Conservation (phyloP, 2,113 vertebrate genomes). For the Ariopsis seemanni region DNA sequence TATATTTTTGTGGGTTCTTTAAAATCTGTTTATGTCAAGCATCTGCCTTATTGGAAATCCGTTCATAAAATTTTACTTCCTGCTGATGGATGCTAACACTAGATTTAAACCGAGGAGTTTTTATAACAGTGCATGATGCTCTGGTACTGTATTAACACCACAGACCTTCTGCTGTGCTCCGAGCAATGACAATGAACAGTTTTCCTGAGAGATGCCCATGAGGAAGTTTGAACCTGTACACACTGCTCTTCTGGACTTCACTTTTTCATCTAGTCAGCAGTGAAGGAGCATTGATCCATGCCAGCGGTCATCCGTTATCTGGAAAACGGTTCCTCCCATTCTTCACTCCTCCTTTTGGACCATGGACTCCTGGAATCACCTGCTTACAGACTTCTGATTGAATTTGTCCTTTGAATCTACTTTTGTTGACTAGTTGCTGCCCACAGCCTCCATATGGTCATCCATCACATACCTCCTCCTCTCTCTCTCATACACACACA, state of each 20-base stretch:
- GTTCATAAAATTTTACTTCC: not conserved
- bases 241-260: not conserved
- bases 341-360: not conserved
- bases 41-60: not conserved
- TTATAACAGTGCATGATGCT: not conserved
- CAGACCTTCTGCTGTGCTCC: not conserved
- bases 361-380: not conserved
- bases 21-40: too few relatives aligned
- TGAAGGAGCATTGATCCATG: not conserved
- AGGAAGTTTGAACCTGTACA: not conserved
- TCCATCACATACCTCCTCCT: not conserved
- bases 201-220: not conserved
- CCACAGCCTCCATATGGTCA: not conserved
- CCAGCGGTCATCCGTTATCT: not conserved
- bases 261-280: not conserved
- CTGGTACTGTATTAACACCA: not conserved
- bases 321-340: not conserved
- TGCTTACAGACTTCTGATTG: not conserved
- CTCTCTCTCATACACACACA: not conserved
- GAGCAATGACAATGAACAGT: not conserved
- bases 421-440: not conserved
- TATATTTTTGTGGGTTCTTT: too few relatives aligned
- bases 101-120: not conserved
- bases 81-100: not conserved
- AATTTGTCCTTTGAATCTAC: not conserved